Evolutionary conservation across 2,888 invertebrate species (phyloP), one percentile per base, ranked within the genome.

Genomic region (Achlya flavicornis): DNA sequence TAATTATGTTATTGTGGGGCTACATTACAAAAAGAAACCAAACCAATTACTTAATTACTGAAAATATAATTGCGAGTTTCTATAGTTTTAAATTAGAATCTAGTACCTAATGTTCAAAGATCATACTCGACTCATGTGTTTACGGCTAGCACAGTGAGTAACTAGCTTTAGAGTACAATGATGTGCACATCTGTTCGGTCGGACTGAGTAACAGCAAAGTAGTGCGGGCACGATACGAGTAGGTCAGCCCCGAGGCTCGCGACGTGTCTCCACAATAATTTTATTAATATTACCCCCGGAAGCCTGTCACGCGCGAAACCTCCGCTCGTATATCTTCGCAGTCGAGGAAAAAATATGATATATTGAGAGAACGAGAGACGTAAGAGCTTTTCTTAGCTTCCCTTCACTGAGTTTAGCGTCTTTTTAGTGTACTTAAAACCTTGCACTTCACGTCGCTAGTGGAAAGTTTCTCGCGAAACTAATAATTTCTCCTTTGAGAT

Each of bases 221-320:
- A 71, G 73, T 80, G 66, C 66, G 53, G 19, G 64, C 72, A 70
- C 66, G 63, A 64, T 72, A 75, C 77, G 84, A 83, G 82, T 86
- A 87, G 90, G 91, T 90, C 89, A 87, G 85, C 78, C 77, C 53
- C 53, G 53, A 53, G 53, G 53, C 53, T 53, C 53, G 73, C 81
- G 86, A 90, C 90, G 91, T 91, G 92, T 91, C 90, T 84, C 85
- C 86, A 92, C 91, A 92, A 91, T 93, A 92, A 93, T 93, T 93
- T 93, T 93, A 93, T 93, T 93, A 93, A 93, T 92, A 93, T 92
- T 90, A 88, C 89, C 89, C 90, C 86, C 87, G 80, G 85, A 91
- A 90, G 90, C 85, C 88, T 90, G 93, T 92, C 93, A 93, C 92
- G 91, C 89, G 84, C 92, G 90, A 81, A 85, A 87, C 91, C 89